Conservation (phyloP, 37 sponge, comb jelly and placozoan species). For the Aplysina aerophoba region DNA sequence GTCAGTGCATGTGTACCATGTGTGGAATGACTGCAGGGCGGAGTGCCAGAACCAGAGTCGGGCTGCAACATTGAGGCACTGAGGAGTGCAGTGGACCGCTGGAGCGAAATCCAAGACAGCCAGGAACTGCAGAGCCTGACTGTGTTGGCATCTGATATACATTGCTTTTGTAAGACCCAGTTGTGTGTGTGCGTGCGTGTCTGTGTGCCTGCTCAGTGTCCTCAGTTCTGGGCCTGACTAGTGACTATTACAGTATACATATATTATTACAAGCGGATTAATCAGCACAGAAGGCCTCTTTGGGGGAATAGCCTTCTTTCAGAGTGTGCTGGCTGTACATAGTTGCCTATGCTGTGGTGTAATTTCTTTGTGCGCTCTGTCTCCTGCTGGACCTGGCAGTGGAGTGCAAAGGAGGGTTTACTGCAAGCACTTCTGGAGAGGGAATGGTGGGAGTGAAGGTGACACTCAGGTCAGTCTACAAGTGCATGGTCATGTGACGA, state of each 20-base stretch:
- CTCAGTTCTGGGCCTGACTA: too few species aligned
- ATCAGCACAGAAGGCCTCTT: too few species aligned
- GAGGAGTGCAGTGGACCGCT: constrained; percentile 2
- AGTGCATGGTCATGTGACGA: too few species aligned
- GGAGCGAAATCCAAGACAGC: neutral
- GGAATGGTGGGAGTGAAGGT: constrained; percentile 3
- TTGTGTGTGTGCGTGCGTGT: too few species aligned
- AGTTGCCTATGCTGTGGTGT: too few species aligned
- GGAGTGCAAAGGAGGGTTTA: constrained; percentile 24
- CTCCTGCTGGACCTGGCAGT: neutral
- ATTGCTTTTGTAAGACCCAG: constrained; percentile 4
- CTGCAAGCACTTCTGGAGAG: neutral
- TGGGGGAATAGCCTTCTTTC: too few species aligned
- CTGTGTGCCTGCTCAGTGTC: too few species aligned
- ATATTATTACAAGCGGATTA: too few species aligned
- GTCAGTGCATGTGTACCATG: neutral
- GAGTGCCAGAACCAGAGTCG: constrained; percentile 30
- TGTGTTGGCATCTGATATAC: constrained; percentile 9
- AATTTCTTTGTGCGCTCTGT: too few species aligned
- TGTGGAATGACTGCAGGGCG: neutral
- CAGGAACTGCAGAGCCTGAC: neutral
- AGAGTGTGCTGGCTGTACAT: too few species aligned
- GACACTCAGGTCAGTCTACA: neutral
- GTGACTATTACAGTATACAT: too few species aligned
- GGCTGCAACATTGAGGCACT: constrained; percentile 8